Conservation (phyloP, 2,888 invertebrate genomes). For the Nomada hirtipes region DNA sequence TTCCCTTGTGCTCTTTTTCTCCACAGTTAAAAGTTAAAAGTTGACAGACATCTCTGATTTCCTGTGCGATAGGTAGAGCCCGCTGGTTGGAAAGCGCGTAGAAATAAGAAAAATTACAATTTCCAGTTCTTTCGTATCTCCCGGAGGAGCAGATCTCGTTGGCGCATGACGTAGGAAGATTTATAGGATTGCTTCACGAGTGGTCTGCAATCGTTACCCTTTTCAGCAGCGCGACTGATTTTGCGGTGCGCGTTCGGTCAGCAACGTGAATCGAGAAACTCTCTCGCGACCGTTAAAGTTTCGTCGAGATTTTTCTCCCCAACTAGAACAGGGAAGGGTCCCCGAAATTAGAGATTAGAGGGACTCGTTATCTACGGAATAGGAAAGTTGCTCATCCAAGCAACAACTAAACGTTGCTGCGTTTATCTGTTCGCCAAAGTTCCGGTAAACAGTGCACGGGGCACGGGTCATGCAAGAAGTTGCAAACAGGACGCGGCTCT, state of each 20-base stretch:
- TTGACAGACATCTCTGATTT: slow-evolving; percentile 17
- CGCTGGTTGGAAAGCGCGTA: background rate
- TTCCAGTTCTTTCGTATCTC: slow-evolving; percentile 35
- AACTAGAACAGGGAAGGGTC: no score
- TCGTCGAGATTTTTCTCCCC: background rate
- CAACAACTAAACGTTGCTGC: slow-evolving; percentile 2
- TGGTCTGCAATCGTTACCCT: slow-evolving; percentile 44
- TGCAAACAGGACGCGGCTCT: slow-evolving; percentile 14
- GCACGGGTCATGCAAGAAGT: slow-evolving; percentile 16
- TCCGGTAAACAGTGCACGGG: slow-evolving; percentile 4
- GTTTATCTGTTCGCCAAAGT: slow-evolving; percentile 4
- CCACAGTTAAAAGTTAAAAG: background rate
- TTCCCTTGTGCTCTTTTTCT: background rate
- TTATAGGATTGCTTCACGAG: slow-evolving; percentile 50
- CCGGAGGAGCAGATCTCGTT: slow-evolving; percentile 20
- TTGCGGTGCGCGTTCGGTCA: slow-evolving; percentile 18
- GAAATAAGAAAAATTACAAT: slow-evolving; percentile 48
- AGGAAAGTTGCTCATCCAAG: background rate
- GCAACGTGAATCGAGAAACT: background rate
- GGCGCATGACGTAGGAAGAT: slow-evolving; percentile 50
- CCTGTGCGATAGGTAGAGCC: slow-evolving; percentile 12
- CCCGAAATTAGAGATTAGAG: slow-evolving; percentile 14
- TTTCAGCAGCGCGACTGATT: slow-evolving; percentile 40
- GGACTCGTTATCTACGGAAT: slow-evolving; percentile 8
- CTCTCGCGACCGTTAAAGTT: slow-evolving; percentile 2